These are phyloP conservation scores for Nematopogon swammerdamellus DNA, from an alignment of 2,888 invertebrate species.

Conservation along the genomic window DNA sequence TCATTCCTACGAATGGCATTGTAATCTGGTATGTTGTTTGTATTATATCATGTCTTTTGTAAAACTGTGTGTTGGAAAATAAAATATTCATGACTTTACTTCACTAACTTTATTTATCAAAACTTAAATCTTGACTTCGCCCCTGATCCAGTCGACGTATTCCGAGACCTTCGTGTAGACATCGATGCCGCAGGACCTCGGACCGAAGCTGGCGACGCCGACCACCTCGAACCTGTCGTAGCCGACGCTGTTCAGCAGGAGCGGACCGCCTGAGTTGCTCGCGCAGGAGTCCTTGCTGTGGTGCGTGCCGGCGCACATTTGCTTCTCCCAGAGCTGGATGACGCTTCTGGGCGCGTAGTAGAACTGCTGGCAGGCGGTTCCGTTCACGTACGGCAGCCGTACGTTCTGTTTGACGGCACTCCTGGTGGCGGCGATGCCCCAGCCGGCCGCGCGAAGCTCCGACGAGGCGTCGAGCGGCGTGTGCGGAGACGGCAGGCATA, in stretches of 20 bases:
- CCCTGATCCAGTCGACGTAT: slow-evolving; percentile 57
- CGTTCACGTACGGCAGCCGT: no score
- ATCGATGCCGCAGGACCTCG: slow-evolving; percentile 55
- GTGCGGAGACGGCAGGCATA: not conserved
- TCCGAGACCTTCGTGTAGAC: slow-evolving; percentile 58
- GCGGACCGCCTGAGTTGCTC: slow-evolving; percentile 64
- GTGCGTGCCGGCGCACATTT: slow-evolving; percentile 59
- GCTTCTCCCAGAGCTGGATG: slow-evolving; percentile 20
- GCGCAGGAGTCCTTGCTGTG: slow-evolving; percentile 55
- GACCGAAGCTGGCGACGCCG: slow-evolving; percentile 65
- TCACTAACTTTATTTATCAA: no score
- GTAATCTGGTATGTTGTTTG: no score
- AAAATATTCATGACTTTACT: no score
- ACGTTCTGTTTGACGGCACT: slow-evolving; percentile 13
- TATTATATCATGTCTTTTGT: no score
- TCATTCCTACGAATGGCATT: no score
- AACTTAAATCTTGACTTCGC: slow-evolving; percentile 25
- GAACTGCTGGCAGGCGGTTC: slow-evolving; percentile 15
- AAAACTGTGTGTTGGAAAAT: no score
- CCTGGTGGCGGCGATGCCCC: not conserved
- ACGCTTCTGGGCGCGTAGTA: slow-evolving; percentile 15
- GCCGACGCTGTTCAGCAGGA: slow-evolving; percentile 41
- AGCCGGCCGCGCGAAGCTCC: not conserved
- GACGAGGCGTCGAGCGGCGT: not conserved
- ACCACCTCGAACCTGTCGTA: slow-evolving; percentile 21